phyloP scores from a whole-genome alignment of 2,888 invertebrate species.

The Coelopa pilipes region DNA sequence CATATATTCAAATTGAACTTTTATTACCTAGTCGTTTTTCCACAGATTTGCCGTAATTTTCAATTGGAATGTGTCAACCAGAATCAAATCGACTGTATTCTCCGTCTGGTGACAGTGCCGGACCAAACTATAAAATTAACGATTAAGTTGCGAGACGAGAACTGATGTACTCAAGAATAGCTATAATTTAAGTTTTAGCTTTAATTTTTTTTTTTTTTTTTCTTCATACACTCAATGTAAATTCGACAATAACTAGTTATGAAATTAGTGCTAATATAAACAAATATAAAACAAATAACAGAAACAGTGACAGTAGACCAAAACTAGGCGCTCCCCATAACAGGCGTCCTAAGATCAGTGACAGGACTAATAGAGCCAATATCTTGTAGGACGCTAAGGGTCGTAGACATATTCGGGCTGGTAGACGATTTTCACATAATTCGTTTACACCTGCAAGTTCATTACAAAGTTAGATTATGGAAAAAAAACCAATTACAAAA shows the following conservation, averaged over 20 bases:
- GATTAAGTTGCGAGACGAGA: constrained; percentile 41
- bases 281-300: constrained; percentile 52
- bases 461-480: not conserved
- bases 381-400: constrained; percentile 59
- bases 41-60: constrained; percentile 69
- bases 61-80: constrained; percentile 69
- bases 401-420: constrained; percentile 62
- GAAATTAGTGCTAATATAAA: constrained; percentile 58
- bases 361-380: constrained; percentile 48
- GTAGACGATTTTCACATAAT: constrained; percentile 57
- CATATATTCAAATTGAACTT: constrained; percentile 2
- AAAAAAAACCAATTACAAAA: not conserved
- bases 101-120: constrained; percentile 74
- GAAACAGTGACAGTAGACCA: constrained; percentile 55
- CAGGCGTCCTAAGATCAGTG: constrained; percentile 54
- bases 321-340: constrained; percentile 55
- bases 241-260: constrained; percentile 40
- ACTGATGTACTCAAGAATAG: constrained; percentile 7
- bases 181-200: constrained; percentile 33
- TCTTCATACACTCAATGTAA: constrained; percentile 26
- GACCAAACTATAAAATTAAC: constrained; percentile 55
- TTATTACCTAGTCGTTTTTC: not conserved
- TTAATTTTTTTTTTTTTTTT: not conserved
- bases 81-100: constrained; percentile 69
- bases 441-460: constrained; percentile 53